Percentiles rank a stretch among this genome's conserved stretches.
Conservation (phyloP, 2,113 vertebrate species). For the Aspiorhynchus laticeps region DNA sequence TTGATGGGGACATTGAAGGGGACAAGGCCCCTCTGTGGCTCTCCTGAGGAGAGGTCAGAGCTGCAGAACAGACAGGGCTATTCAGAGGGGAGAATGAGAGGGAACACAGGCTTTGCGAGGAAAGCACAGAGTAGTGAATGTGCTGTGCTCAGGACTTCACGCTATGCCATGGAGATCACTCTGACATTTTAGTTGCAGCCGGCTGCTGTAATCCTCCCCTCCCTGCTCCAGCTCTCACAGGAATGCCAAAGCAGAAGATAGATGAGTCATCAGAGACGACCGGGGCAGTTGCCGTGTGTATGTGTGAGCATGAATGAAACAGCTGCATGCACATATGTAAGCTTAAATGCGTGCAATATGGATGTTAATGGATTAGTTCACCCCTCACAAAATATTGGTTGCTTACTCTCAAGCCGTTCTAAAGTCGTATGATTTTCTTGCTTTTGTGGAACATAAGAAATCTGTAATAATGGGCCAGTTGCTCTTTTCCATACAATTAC, state of each 20-base stretch:
- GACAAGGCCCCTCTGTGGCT: constrained; percentile 42
- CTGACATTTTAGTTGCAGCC: constrained; percentile 55
- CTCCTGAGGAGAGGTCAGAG: constrained; percentile 37
- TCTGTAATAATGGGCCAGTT: not conserved
- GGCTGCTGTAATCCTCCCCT: constrained; percentile 54
- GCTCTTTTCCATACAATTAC: not conserved
- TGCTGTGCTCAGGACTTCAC: constrained; percentile 44
- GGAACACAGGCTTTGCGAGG: not conserved
- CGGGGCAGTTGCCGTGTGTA: not conserved
- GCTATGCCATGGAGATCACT: constrained; percentile 45
- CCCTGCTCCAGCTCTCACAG: constrained; percentile 1
- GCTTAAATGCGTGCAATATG: not conserved
- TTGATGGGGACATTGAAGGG: constrained; percentile 26
- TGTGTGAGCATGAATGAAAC: constrained; percentile 7
- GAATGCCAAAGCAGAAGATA: constrained; percentile 23
- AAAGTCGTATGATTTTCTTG: not conserved
- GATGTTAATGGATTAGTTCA: not conserved
- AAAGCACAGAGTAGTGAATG: not conserved
- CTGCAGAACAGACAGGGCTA: constrained; percentile 35
- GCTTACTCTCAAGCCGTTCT: not conserved
- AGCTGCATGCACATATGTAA: not conserved
- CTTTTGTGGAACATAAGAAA: not conserved
- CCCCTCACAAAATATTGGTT: not conserved
- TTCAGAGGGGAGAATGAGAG: constrained; percentile 37
- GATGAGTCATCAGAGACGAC: constrained; percentile 53